Percentiles rank a stretch among this genome's conserved stretches.
These are phyloP conservation scores for Indri indri DNA, from an alignment of 2,113 vertebrate species.

Conservation along the genomic window DNA sequence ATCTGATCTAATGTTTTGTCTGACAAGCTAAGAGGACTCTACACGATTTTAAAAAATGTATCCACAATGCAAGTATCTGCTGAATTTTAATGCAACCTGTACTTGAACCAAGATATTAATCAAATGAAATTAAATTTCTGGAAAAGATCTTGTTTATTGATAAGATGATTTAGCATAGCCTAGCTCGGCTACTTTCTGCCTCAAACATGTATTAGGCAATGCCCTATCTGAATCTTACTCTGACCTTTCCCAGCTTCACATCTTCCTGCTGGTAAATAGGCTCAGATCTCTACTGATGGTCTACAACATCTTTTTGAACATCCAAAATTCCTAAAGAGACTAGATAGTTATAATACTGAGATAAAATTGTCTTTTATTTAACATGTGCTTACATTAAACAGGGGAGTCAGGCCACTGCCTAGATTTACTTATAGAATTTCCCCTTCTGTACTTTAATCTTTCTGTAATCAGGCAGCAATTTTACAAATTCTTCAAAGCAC, in stretches of 20 bases:
- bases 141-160: conserved; percentile 76
- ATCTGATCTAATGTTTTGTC: conserved; percentile 26
- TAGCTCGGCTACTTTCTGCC: conserved; percentile 62
- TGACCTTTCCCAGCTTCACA: conserved; percentile 2
- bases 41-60: conserved; percentile 70
- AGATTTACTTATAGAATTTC: not conserved
- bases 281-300: not conserved
- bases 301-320: not conserved
- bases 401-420: not conserved
- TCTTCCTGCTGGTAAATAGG: not conserved
- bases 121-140: conserved; percentile 79
- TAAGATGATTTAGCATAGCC: conserved; percentile 64
- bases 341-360: not conserved
- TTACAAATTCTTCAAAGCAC: not conserved
- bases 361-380: not conserved
- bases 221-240: not conserved
- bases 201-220: not conserved
- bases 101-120: conserved; percentile 73
- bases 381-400: not conserved
- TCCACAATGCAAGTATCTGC: conserved; percentile 67
- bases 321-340: not conserved
- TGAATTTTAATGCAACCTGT: conserved; percentile 74
- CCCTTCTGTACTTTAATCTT: not conserved
- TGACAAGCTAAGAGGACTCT: conserved; percentile 54
- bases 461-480: not conserved